phyloP scores from a whole-genome alignment of 2,113 vertebrate species.

The Gymnarchus niloticus region DNA sequence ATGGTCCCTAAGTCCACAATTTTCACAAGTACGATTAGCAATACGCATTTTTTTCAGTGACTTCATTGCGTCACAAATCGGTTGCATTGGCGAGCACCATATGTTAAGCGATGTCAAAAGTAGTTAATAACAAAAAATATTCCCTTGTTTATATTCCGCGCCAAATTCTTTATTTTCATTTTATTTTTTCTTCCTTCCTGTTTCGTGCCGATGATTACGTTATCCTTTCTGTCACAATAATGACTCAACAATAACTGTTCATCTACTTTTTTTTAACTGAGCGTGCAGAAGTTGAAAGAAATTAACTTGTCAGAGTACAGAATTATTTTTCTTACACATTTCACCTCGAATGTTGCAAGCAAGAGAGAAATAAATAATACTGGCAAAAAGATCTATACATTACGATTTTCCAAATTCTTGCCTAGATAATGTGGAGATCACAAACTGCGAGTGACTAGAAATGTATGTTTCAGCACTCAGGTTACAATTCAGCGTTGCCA shows the following conservation, averaged over 20 bases:
- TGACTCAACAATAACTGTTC: background rate
- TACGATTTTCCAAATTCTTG: background rate
- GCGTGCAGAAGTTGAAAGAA: background rate
- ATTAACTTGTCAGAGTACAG: background rate
- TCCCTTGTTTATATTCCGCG: too few relatives aligned
- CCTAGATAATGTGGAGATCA: background rate
- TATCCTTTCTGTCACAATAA: background rate
- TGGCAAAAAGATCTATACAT: background rate
- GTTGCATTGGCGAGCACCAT: too few relatives aligned
- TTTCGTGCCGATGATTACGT: background rate
- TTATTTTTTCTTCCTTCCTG: background rate
- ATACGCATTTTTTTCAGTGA: too few relatives aligned
- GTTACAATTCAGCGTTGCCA: background rate
- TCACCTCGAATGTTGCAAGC: background rate
- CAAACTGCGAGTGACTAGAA: background rate
- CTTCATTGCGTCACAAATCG: too few relatives aligned
- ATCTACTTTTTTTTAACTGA: background rate
- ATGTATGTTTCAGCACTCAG: background rate
- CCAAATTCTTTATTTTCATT: background rate
- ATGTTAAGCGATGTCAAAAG: too few relatives aligned
- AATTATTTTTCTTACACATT: background rate
- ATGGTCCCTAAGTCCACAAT: too few relatives aligned
- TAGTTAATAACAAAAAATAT: too few relatives aligned
- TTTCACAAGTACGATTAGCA: too few relatives aligned
- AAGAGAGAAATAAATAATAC: background rate